These are phyloP conservation scores for Pelobates fuscus DNA, from an alignment of 2,113 vertebrate species.

Conservation along the genomic window DNA sequence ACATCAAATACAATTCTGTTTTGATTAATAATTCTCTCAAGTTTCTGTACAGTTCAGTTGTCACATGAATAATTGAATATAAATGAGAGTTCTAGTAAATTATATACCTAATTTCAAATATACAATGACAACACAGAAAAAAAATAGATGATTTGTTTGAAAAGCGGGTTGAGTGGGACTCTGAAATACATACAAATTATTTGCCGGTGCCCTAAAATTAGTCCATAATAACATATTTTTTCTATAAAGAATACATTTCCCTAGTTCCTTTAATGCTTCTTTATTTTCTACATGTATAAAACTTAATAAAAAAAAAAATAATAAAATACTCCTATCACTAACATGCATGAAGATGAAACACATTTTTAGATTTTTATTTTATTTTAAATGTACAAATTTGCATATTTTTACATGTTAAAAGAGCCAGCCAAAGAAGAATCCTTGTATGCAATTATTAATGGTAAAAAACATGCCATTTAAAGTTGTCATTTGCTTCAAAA, in stretches of 20 bases:
- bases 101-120: slow-evolving; percentile 50
- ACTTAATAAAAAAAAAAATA: background rate
- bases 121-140: slow-evolving; percentile 46
- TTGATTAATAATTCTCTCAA: slow-evolving; percentile 52
- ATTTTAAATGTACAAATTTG: accelerated
- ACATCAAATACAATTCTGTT: slow-evolving; percentile 51
- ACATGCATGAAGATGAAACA: background rate
- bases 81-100: slow-evolving; percentile 49
- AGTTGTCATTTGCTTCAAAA: background rate
- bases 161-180: slow-evolving; percentile 26
- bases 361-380: background rate
- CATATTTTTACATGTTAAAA: background rate
- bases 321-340: accelerated
- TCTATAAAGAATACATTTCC: slow-evolving; percentile 30
- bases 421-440: background rate
- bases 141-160: slow-evolving; percentile 48
- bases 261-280: slow-evolving; percentile 18
- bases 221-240: slow-evolving; percentile 14
- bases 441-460: background rate
- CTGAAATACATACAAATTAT: slow-evolving; percentile 45
- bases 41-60: slow-evolving; percentile 50
- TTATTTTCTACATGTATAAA: slow-evolving; percentile 5
- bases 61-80: slow-evolving; percentile 51
- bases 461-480: background rate
- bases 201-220: slow-evolving; percentile 39